Base-by-base conservation (phyloP, 2,797 vertebrate species). In the Anguilla pacifica region DNA sequence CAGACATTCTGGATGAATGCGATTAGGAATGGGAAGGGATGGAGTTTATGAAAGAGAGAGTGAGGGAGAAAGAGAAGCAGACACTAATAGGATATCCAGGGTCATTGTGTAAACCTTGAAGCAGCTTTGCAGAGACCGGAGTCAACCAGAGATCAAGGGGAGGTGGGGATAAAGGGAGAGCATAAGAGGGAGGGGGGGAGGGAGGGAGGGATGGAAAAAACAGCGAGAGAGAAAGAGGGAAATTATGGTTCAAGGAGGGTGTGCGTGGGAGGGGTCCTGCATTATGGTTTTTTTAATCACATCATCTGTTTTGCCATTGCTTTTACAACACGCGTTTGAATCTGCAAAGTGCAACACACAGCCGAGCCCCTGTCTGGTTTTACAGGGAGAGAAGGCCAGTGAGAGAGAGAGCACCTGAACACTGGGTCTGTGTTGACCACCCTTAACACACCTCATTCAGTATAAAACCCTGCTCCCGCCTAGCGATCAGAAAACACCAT, bases 31-130 rank as follows among this genome's bases (percentile, higher is more conserved):
- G 77, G 43, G 22, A 11, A 49, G 43, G n/a, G 77, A 81, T 46
- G 77, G 39, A 81, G 43, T 81, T 81, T n/a, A 43, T 49, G 17
- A 81, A 46, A 77, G 72, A 39, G 72, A 77, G 72, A 77, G 72
- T 13, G 31, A 15, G 77, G 22, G 43, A 81, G 43, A 81, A 9
- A 81, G 77, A 19, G 13, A 77, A 3, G 3, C 15, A 43, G 72
- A 81, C 77, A 49, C 77, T 46, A 81, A 49, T 81, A 81, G 77
- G 77, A 81, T 81, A 81, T 81, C 43, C 17, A 49, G 77, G 77
- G 77, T 81, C 77, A 81, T n/a, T 49, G 77, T 81, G 77, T 49
- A 49, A 81, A 81, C 77, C 39, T 22, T 43, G 35, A 17, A 77
- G 72, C 72, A 77, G 72, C 72, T 77, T 77, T 77, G 13, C 35